Percentiles rank a stretch among this genome's conserved stretches.
These are phyloP conservation scores for Sebastes hubbsi DNA, from an alignment of 2,797 vertebrate species.

Conservation along the genomic window DNA sequence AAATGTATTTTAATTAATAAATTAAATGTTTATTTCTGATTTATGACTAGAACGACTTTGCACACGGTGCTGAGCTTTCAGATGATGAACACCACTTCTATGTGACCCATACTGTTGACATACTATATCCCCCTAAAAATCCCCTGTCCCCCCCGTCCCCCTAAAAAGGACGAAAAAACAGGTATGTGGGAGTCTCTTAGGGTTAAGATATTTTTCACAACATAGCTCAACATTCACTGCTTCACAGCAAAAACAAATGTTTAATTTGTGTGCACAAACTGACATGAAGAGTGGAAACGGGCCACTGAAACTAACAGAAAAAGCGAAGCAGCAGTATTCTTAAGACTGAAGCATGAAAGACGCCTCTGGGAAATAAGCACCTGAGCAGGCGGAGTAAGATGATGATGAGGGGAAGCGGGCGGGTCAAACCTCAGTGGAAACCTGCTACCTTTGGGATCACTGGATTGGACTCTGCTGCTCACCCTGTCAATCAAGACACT, in stretches of 20 bases:
- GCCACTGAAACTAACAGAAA: neutral
- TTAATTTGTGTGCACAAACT: neutral
- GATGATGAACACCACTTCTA: no score
- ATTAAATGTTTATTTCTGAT: no score
- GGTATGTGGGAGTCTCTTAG: no score
- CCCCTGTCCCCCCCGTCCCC: no score
- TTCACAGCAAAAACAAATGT: neutral
- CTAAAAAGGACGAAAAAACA: no score
- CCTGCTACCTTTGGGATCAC: constrained; percentile 27
- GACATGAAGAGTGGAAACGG: neutral
- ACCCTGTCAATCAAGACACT: constrained; percentile 32
- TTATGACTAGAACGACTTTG: no score
- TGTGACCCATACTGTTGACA: no score
- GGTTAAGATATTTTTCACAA: no score
- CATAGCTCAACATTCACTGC: no score
- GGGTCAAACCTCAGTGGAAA: constrained; percentile 39
- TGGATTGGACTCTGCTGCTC: constrained; percentile 14
- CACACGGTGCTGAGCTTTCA: no score
- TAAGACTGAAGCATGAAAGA: neutral
- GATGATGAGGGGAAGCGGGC: constrained; percentile 37
- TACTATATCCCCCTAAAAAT: no score
- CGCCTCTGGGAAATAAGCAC: constrained; percentile 2
- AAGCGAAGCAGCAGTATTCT: neutral
- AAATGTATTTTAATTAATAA: no score
- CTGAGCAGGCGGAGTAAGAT: neutral